phyloP scores from a whole-genome alignment of 2,797 vertebrate species.

The Lindbergichthys nudifrons region DNA sequence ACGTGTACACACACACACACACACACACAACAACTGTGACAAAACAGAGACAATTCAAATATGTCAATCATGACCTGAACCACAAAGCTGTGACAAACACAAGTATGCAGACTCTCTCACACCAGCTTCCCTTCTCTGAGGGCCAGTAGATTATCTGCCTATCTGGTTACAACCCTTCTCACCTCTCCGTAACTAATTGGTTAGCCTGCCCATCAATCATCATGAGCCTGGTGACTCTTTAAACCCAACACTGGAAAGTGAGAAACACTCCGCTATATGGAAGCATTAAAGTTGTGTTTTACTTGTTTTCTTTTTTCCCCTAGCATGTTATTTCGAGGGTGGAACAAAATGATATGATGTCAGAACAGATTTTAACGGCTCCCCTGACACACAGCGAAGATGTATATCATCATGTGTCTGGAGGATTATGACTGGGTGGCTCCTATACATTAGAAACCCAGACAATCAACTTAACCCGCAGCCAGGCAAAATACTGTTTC shows the following conservation, averaged over 20 bases:
- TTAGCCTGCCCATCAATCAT: slow-evolving; percentile 76
- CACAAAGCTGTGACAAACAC: slow-evolving; percentile 29
- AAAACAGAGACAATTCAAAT: slow-evolving; percentile 49
- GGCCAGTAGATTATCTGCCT: slow-evolving; percentile 74
- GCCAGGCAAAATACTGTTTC: slow-evolving; percentile 35
- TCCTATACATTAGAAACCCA: slow-evolving; percentile 50
- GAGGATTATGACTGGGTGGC: slow-evolving; percentile 38
- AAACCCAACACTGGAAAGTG: slow-evolving; percentile 30
- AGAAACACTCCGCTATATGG: slow-evolving; percentile 41
- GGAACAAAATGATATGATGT: slow-evolving; percentile 17
- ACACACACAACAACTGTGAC: slow-evolving; percentile 61
- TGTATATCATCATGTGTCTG: slow-evolving; percentile 47
- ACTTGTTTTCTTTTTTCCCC: neutral
- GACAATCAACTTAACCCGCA: slow-evolving; percentile 57
- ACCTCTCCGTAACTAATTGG: slow-evolving; percentile 78
- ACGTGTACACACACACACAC: slow-evolving; percentile 26
- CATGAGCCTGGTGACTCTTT: slow-evolving; percentile 46
- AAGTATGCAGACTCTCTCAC: slow-evolving; percentile 22
- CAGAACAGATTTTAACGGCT: slow-evolving; percentile 34
- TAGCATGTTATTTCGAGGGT: neutral
- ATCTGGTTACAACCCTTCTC: slow-evolving; percentile 79
- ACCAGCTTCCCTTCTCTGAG: slow-evolving; percentile 27
- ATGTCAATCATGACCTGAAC: slow-evolving; percentile 57
- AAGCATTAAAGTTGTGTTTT: slow-evolving; percentile 15
- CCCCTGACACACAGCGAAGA: slow-evolving; percentile 12